phyloP scores from a whole-genome alignment of 1,140 invertebrate species.

The Polypedilum pembai region DNA sequence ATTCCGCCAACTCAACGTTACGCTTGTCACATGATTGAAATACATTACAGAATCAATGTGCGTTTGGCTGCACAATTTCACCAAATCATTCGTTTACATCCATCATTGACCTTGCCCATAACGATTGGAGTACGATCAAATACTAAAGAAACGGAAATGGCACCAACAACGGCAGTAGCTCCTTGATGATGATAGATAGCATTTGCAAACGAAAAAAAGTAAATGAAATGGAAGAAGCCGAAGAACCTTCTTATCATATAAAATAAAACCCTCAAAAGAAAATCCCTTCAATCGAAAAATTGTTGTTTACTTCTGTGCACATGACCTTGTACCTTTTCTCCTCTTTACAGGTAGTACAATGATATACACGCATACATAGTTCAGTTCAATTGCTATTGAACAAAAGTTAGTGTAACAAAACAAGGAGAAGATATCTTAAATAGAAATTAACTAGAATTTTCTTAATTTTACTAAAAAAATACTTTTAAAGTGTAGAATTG shows the following conservation, averaged over 20 bases:
- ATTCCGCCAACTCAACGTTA: neutral
- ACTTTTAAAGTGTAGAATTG: too few species aligned
- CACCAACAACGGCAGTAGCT: neutral
- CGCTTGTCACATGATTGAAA: neutral
- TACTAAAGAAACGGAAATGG: neutral
- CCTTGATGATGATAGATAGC: neutral
- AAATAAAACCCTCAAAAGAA: neutral
- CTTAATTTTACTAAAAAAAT: too few species aligned
- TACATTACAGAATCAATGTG: neutral
- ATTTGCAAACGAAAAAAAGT: neutral
- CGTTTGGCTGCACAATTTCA: neutral
- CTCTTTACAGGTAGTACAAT: too few species aligned
- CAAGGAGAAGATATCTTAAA: too few species aligned
- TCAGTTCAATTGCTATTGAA: too few species aligned
- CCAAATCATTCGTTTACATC: neutral
- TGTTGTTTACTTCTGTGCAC: neutral
- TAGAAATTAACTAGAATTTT: too few species aligned
- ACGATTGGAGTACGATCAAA: neutral
- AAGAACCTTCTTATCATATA: neutral
- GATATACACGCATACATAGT: too few species aligned
- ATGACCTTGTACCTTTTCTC: too few species aligned
- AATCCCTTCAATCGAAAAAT: conserved; percentile 13
- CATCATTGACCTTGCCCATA: neutral
- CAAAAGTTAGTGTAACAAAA: too few species aligned
- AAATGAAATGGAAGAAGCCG: neutral